Evolutionary conservation across 2,113 vertebrate genomes (phyloP), one percentile per base, ranked within the genome.

Genomic region (Zootoca vivipara): DNA sequence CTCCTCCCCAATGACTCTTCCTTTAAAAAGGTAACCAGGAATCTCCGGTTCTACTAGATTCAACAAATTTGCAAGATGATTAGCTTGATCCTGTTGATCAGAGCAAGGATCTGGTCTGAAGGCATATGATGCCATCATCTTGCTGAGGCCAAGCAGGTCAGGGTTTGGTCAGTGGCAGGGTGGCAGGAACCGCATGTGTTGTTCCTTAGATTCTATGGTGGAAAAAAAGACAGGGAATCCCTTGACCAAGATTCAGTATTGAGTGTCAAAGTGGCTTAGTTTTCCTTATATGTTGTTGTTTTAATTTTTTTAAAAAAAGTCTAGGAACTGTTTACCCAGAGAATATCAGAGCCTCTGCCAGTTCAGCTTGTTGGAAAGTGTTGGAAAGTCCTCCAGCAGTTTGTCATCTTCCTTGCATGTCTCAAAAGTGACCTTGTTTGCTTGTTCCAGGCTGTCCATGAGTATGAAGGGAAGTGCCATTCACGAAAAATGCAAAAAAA

Each of bases 401-500:
- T 77, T 46, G 42, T 24, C 58, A 20, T 28, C 40, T 78, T 7
- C 33, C 1, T 26, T 38, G 74, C 2, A 35, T 12, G 22, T 46
- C 38, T 46, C 10, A 22, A 13, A 24, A 78, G 1, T 78, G 26
- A 78, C 7, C 38, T 42, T 78, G 38, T 73, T 30, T 78, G 40
- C 42, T 26, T 12, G 26, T 62, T 46, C 22, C 38, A 78, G 75
- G 42, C 38, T 46, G 75, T 78, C 22, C 40, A 78, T 46, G 75
- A 78, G 18, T 13, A 42, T 46, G 75, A 78, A 78, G 38, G 3
- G 75, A 78, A 10, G 24, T 92, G 87, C 38, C 86, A 77, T 6
- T 95, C 89, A 56, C 65, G 86, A 62, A 38, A 20, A 78, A 67
- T 95, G 33, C 82, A 24, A 33, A 95, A 94, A 46, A 92, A 91